A percentile compares a stretch with the other conserved stretches of the same genome.
phyloP scores from a whole-genome alignment of 2,797 vertebrate species.

The Gephyroberyx darwinii region DNA sequence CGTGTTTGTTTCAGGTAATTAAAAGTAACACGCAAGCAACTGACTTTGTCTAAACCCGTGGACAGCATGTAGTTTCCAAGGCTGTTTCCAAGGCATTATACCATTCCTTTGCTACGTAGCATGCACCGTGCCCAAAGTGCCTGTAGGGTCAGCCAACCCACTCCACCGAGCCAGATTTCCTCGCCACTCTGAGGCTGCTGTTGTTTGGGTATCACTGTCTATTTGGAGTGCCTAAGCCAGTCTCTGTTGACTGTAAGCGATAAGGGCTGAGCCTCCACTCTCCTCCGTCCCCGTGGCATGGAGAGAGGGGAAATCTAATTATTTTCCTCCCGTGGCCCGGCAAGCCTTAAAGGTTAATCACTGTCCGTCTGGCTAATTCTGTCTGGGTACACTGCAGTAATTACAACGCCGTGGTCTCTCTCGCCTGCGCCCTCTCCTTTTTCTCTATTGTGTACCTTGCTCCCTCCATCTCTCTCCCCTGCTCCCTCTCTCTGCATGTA shows the following conservation, averaged over 20 bases:
- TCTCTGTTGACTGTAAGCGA: constrained; percentile 69
- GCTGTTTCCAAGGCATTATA: background rate
- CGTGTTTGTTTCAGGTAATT: background rate
- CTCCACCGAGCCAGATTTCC: constrained; percentile 7
- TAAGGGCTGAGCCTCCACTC: constrained; percentile 60
- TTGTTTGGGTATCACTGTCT: constrained; percentile 54
- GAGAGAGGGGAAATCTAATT: constrained; percentile 73
- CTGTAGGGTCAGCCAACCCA: background rate
- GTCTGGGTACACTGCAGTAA: constrained; percentile 75
- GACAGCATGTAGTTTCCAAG: background rate
- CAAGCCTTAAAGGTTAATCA: constrained; percentile 84
- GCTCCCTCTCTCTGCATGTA: constrained; percentile 22
- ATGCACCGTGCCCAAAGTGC: constrained; percentile 10
- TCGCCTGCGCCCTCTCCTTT: constrained; percentile 45
- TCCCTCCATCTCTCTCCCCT: constrained; percentile 23
- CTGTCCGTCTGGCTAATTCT: constrained; percentile 78
- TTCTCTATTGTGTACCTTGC: constrained; percentile 39
- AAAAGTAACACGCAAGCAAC: background rate
- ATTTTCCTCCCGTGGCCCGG: constrained; percentile 77
- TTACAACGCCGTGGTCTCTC: constrained; percentile 65
- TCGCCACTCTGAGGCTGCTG: constrained; percentile 4
- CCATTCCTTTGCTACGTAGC: background rate
- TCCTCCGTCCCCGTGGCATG: constrained; percentile 55
- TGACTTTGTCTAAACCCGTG: no score
- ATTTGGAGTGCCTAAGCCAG: constrained; percentile 49